These are phyloP conservation scores for Cheirogaleus medius DNA, from an alignment of 2,113 vertebrate genomes.

Conservation along the genomic window DNA sequence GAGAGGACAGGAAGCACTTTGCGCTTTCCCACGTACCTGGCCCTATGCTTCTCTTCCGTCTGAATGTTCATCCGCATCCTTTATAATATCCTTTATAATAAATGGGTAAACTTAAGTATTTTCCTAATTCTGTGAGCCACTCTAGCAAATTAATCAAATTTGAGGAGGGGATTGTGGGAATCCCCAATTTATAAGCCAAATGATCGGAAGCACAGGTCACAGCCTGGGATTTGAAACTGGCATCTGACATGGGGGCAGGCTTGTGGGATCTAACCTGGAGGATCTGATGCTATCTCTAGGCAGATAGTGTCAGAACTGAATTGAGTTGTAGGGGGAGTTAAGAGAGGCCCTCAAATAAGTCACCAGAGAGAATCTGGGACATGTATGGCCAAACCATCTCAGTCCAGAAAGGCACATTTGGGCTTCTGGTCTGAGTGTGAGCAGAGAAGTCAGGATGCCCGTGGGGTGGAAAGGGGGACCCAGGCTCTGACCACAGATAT, in stretches of 20 bases:
- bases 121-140: not conserved
- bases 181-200: not conserved
- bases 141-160: not conserved
- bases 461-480: not conserved
- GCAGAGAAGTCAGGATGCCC: not conserved
- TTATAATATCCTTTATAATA: not conserved
- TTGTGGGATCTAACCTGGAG: not conserved
- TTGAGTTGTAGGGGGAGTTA: not conserved
- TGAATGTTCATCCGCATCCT: not conserved
- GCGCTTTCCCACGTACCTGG: not conserved
- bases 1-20: not conserved
- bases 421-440: not conserved
- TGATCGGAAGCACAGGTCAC: not conserved
- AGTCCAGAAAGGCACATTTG: not conserved
- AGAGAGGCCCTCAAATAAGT: not conserved
- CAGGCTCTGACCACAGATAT: not conserved
- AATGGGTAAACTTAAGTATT: not conserved
- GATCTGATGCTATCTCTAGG: too few relatives aligned
- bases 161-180: too few relatives aligned
- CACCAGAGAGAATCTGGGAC: not conserved
- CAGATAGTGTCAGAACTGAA: too few relatives aligned
- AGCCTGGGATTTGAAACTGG: too few relatives aligned
- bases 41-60: not conserved
- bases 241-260: too few relatives aligned
- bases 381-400: not conserved